phyloP scores from a whole-genome alignment of 2,113 vertebrate genomes.

The western clawed frog (Xenopus tropicalis) region UCB_Xtro_10.0 CM004451.2:21552001-21552500 shows the following conservation, averaged over 20 bases:
- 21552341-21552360: slow-evolving; percentile 87
- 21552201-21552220: too few species aligned
- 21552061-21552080: too few species aligned
- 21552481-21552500: slow-evolving; percentile 48
- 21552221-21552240: slow-evolving; percentile 68
- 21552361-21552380: slow-evolving; percentile 96
- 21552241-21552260: slow-evolving; percentile 91
- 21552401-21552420: slow-evolving; percentile 87
- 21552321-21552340: slow-evolving; percentile 90
- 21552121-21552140: too few species aligned
- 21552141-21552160: too few species aligned
- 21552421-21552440: slow-evolving; percentile 76
- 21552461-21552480: slow-evolving; percentile 95
- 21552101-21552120: too few species aligned
- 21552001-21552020: too few species aligned
- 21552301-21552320: slow-evolving; percentile 96
- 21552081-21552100: too few species aligned
- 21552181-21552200: too few species aligned
- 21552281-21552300: slow-evolving; percentile 86
- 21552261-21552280: slow-evolving; percentile 96
- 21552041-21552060: too few species aligned
- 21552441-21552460: slow-evolving; percentile 87
- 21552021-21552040: too few species aligned
- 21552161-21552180: too few species aligned
- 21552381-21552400: slow-evolving; percentile 90